phyloP scores from a whole-genome alignment of 2,888 invertebrate genomes.

The Campoplex nolae region DNA sequence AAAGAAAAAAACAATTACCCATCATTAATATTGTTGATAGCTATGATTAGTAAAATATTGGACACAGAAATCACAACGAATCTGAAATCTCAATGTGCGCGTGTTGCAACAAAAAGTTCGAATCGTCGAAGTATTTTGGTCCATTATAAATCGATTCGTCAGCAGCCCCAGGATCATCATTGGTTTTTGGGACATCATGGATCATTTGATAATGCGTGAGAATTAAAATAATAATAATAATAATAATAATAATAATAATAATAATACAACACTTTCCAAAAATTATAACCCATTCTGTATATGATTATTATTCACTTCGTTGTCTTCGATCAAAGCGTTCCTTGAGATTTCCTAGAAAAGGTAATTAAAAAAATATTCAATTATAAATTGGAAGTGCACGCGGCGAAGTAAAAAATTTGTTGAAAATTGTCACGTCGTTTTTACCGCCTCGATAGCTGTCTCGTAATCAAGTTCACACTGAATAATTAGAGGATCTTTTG shows the following conservation, averaged over 20 bases:
- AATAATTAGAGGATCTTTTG: slow-evolving; percentile 73
- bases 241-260: background rate
- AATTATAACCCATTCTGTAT: slow-evolving; percentile 53
- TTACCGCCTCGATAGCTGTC: slow-evolving; percentile 77
- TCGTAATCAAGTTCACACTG: slow-evolving; percentile 82
- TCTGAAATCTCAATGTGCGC: too few species aligned
- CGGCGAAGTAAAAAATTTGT: background rate
- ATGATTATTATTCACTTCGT: slow-evolving; percentile 71
- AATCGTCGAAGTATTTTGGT: too few species aligned
- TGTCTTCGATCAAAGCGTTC: slow-evolving; percentile 71
- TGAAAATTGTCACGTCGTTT: slow-evolving; percentile 3
- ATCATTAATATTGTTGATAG: too few species aligned
- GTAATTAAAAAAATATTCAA: slow-evolving; percentile 10
- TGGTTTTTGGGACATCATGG: background rate
- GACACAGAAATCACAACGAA: too few species aligned
- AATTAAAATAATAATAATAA: background rate
- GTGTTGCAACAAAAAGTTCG: too few species aligned
- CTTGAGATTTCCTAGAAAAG: slow-evolving; percentile 77
- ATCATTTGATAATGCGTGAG: background rate
- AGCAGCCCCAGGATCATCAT: background rate
- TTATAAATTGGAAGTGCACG: too few species aligned
- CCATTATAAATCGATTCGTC: too few species aligned
- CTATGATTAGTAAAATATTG: too few species aligned
- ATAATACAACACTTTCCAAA: slow-evolving; percentile 31
- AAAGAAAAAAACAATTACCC: too few species aligned